Evolutionary conservation across 2,888 invertebrate species (phyloP), one percentile per base, ranked within the genome.

Genomic region (Amphimallon solstitiale): DNA sequence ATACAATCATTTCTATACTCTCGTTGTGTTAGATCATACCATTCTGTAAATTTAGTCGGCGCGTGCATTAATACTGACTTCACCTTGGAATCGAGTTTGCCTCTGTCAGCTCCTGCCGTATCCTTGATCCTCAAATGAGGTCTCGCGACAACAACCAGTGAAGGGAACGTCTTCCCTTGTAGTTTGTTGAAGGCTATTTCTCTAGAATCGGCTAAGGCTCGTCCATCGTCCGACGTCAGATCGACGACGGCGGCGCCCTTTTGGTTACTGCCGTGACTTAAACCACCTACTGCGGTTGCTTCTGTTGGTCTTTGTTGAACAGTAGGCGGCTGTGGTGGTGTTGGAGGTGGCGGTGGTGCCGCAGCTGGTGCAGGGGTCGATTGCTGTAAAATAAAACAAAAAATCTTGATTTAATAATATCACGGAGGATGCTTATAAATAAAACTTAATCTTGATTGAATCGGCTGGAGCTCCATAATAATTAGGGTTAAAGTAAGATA

Each of bases 21-120:
- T n/a, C n/a, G n/a, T n/a, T n/a, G n/a, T n/a, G n/a, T 48, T 48
- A 5, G 9, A 34, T 38, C 75, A 72, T 74, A 81, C 94, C 94
- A 95, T 83, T 95, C 95, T 0, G 93, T 93, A 77, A 94, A 94
- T 81, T 93, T 93, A 70, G 92, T 90, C 0, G 94, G 90, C 0
- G 90, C 89, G 77, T 91, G 89, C 88, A 93, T 92, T 10, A 95
- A 83, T 2, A 94, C 92, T 1, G 89, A 86, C 80, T 94, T 95
- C 0, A 95, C 94, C 80, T 92, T 92, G 38, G 89, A 87, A 83
- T 95, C 94, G 2, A 91, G 81, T 17, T 86, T 83, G 0, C 86
- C 83, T 10, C 91, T 85, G 74, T 90, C 90, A 0, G 86, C 81
- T 0, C 72, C 67, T 0, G 85, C 83, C 40, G 85, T 81, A 0